phyloP scores from a whole-genome alignment of 2,888 invertebrate species.

The Eupithecia tripunctaria region DNA sequence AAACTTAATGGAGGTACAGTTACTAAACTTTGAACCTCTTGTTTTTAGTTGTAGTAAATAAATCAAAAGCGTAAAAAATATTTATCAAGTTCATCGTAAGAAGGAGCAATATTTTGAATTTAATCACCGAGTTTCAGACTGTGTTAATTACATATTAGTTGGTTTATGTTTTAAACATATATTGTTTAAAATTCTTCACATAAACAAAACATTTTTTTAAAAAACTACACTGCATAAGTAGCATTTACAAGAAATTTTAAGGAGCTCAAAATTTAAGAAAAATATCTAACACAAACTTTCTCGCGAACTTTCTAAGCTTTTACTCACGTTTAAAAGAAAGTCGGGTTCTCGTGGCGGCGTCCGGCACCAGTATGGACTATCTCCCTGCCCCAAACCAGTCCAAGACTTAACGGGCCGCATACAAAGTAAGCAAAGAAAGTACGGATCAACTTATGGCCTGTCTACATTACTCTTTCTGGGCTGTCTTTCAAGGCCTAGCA shows the following conservation, averaged over 20 bases:
- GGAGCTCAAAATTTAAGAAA: not conserved
- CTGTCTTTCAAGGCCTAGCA: not conserved
- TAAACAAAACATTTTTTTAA: too few species aligned
- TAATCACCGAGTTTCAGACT: not conserved
- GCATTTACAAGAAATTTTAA: not conserved
- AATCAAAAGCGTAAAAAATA: not conserved
- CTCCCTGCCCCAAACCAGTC: slow-evolving; percentile 65
- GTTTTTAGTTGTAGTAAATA: not conserved
- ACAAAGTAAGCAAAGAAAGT: slow-evolving; percentile 59
- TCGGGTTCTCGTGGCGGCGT: slow-evolving; percentile 59
- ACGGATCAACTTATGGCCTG: slow-evolving; percentile 23
- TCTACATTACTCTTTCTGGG: not conserved
- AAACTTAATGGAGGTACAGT: not conserved
- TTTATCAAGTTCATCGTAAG: not conserved
- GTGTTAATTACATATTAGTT: too few species aligned
- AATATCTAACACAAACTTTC: slow-evolving; percentile 47
- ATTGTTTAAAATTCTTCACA: too few species aligned
- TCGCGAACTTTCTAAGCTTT: slow-evolving; percentile 63
- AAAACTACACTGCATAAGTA: too few species aligned
- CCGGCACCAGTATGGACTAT: slow-evolving; percentile 58
- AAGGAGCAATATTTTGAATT: not conserved
- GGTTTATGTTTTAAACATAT: too few species aligned
- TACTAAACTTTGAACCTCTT: not conserved
- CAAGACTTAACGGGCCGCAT: slow-evolving; percentile 71
- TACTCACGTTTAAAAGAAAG: slow-evolving; percentile 68